Percentiles rank a stretch among this genome's conserved stretches.
Evolutionary conservation across 2,113 vertebrate species (phyloP).

Genomic region (Heloderma charlesbogerti): DNA sequence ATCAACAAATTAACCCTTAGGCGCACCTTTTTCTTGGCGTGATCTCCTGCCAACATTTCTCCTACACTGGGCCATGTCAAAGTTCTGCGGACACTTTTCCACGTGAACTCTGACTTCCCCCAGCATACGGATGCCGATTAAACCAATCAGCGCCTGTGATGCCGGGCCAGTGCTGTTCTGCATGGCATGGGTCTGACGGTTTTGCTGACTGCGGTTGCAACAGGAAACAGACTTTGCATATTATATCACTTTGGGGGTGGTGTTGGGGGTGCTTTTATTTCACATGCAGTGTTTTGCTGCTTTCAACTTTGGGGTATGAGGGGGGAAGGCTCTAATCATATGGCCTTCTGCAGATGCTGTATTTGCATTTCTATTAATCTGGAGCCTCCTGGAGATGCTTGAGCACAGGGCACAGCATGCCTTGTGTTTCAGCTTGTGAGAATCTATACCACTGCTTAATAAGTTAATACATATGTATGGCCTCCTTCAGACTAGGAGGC

Average conservation of each 20-base stretch:
- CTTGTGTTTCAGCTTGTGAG: constrained; percentile 87
- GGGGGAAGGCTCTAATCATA: constrained; percentile 83
- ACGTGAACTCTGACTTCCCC: constrained; percentile 23
- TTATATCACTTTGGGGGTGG: constrained; percentile 75
- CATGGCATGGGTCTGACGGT: constrained; percentile 62
- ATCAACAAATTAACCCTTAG: too few relatives aligned
- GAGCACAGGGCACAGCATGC: constrained; percentile 83
- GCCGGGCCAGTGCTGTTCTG: constrained; percentile 57
- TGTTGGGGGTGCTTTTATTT: constrained; percentile 68
- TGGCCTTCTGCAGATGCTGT: constrained; percentile 84
- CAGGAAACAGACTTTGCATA: constrained; percentile 82
- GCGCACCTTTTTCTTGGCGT: too few relatives aligned
- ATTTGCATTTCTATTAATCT: constrained; percentile 89
- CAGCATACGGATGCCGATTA: constrained; percentile 48
- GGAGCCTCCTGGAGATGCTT: constrained; percentile 83
- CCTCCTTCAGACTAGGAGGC: constrained; percentile 84
- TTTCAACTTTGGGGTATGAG: constrained; percentile 85
- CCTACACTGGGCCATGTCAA: constrained; percentile 22
- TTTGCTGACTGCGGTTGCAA: constrained; percentile 83
- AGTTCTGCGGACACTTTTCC: constrained; percentile 36
- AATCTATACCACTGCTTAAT: constrained; percentile 84
- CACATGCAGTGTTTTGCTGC: constrained; percentile 83
- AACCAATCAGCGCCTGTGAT: constrained; percentile 73
- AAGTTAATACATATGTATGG: constrained; percentile 88
- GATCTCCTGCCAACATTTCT: background rate